phyloP scores from a whole-genome alignment of 2,888 invertebrate genomes.

The Bombyx huttoni region DNA sequence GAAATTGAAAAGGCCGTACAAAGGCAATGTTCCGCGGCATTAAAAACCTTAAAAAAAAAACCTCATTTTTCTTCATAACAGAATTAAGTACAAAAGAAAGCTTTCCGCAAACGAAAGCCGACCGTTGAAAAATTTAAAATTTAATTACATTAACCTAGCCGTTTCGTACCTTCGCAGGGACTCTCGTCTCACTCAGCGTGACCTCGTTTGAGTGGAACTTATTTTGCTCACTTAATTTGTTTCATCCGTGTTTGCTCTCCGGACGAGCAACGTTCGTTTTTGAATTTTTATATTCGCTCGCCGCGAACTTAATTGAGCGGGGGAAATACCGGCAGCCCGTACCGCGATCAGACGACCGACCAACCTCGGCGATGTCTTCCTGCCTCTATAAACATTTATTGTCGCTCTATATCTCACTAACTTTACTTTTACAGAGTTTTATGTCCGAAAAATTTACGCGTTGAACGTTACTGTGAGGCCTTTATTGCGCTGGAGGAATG shows the following conservation, averaged over 20 bases:
- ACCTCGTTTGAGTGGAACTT: slow-evolving; percentile 58
- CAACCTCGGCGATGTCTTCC: slow-evolving; percentile 13
- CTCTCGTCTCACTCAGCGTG: slow-evolving; percentile 43
- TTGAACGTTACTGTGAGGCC: slow-evolving; percentile 44
- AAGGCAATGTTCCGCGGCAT: slow-evolving; percentile 6
- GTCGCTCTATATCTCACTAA: slow-evolving; percentile 67
- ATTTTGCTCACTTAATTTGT: slow-evolving; percentile 67
- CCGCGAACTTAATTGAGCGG: slow-evolving; percentile 53
- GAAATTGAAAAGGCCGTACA: background rate
- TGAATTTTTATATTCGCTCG: slow-evolving; percentile 51
- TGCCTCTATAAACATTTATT: slow-evolving; percentile 65
- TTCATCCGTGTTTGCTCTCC: slow-evolving; percentile 59
- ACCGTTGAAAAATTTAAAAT: slow-evolving; percentile 43
- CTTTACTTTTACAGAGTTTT: slow-evolving; percentile 69
- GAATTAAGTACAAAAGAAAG: slow-evolving; percentile 25
- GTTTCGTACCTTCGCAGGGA: slow-evolving; percentile 36
- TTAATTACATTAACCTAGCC: slow-evolving; percentile 45
- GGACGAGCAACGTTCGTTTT: slow-evolving; percentile 42
- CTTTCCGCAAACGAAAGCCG: slow-evolving; percentile 22
- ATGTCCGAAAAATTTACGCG: slow-evolving; percentile 71
- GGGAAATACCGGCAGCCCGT: slow-evolving; percentile 15
- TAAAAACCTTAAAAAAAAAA: slow-evolving; percentile 16
- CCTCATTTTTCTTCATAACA: slow-evolving; percentile 22
- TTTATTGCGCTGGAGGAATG: slow-evolving; percentile 62
- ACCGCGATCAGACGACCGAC: slow-evolving; percentile 2